Base-by-base conservation (phyloP, 2,888 invertebrate genomes). In the Thera britannica region DNA sequence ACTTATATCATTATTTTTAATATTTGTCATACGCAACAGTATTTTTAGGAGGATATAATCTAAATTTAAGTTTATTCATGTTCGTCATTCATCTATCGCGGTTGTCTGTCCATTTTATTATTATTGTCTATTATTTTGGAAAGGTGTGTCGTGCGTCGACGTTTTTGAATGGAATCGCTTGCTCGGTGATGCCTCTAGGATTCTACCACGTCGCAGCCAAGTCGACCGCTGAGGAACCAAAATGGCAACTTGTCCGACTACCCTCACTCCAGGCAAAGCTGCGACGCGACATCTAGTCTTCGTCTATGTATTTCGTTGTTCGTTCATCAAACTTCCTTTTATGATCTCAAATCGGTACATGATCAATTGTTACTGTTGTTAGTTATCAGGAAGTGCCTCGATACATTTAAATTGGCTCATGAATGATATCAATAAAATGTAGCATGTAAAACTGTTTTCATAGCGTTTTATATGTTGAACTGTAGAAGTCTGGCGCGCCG, bases 1-100 rank as follows among this genome's bases (percentile, higher is more conserved):
- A 88, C 81, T 83, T 87, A 92, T 93, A 93, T 93, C 92, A 93
- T 92, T 93, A 93, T 90, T 88, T 93, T 91, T 91, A 92, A 92
- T 83, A 84, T 88, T 87, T 88, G 88, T 86, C 89, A 85, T 90
- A 89, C 88, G 90, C 92, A 90, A 86, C 93, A 93, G 93, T 93
- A 93, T 93, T 93, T 88, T 90, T 92, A 90, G 90, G 87, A 81
- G 79, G 82, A 83, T 89, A 87, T 90, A 88, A 84, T 86, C 85
- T 92, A 90, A 89, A 89, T 88, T 92, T 91, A 92, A 89, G 89
- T 92, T 92, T 82, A 78, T 60, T 79, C 81, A 79, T 75, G 74
- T 80, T 82, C 76, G 79, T 80, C 79, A 78, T 65, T 74, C 68
- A 70, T 71, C 76, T 78, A 78, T 81, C 77, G 81, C 81, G 85